Evolutionary conservation across 2,797 vertebrate genomes (phyloP).

Genomic region (Thalassophryne amazonica): DNA sequence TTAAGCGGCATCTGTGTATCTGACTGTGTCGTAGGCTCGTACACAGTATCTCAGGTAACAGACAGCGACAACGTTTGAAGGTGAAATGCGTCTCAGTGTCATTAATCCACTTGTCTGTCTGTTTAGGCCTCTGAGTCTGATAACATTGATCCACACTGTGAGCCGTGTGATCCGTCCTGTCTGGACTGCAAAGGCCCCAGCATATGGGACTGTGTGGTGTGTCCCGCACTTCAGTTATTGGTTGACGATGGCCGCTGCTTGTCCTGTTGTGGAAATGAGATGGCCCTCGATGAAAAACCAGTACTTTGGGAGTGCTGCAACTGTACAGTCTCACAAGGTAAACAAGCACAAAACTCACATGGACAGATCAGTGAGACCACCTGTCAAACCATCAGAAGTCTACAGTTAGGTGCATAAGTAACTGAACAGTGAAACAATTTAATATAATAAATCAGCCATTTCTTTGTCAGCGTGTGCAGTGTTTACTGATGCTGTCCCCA

Average conservation of each 20-base stretch:
- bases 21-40: slow-evolving; percentile 81
- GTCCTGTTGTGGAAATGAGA: slow-evolving; percentile 78
- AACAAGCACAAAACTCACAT: not conserved
- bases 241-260: slow-evolving; percentile 84
- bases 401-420: too few species aligned
- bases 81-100: not conserved
- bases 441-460: too few species aligned
- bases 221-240: slow-evolving; percentile 73
- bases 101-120: not conserved
- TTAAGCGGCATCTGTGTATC: slow-evolving; percentile 79
- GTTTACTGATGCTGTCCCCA: too few species aligned
- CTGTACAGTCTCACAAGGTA: slow-evolving; percentile 79
- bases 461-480: too few species aligned
- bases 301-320: slow-evolving; percentile 83
- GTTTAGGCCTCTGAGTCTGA: slow-evolving; percentile 35
- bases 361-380: not conserved
- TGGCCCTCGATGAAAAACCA: not conserved
- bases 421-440: too few species aligned
- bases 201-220: slow-evolving; percentile 81
- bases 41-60: slow-evolving; percentile 74
- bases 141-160: slow-evolving; percentile 67
- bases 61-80: not conserved
- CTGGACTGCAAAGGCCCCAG: slow-evolving; percentile 85
- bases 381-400: too few species aligned
- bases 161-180: slow-evolving; percentile 82